Percentiles rank a stretch among this genome's conserved stretches.
These are phyloP conservation scores for Euglossa dilemma DNA, from an alignment of 1,140 invertebrate genomes.

Conservation along the genomic window DNA sequence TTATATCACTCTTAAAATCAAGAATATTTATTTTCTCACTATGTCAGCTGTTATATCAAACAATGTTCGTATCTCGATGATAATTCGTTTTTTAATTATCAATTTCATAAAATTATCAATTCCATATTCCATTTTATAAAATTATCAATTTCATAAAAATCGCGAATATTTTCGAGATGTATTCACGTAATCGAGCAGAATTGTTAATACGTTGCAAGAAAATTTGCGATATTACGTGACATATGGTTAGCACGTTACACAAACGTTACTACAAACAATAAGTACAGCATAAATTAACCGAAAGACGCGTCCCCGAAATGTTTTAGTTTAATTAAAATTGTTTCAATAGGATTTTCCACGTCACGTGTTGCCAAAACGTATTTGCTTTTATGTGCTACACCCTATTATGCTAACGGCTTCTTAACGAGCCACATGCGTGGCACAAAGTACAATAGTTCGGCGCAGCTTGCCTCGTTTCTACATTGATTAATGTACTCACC, in stretches of 20 bases:
- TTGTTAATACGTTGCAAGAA: not conserved
- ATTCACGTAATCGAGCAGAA: not conserved
- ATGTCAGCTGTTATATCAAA: no score
- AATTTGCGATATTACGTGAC: no score
- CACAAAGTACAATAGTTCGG: conserved; percentile 26
- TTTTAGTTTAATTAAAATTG: conserved; percentile 15
- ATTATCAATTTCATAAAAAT: not conserved
- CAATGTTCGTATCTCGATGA: no score
- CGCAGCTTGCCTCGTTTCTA: conserved; percentile 26
- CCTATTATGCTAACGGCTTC: conserved; percentile 50
- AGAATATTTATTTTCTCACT: no score
- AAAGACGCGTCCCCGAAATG: not conserved
- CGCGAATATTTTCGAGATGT: not conserved
- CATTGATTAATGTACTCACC: conserved; percentile 48
- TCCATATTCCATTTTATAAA: no score
- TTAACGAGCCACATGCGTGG: conserved; percentile 57
- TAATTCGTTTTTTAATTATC: no score
- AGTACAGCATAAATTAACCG: not conserved
- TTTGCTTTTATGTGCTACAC: not conserved
- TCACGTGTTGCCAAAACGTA: not conserved
- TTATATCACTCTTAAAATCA: no score
- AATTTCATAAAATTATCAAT: no score
- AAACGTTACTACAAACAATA: not conserved
- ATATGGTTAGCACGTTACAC: no score
- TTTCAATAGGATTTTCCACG: not conserved